Evolutionary conservation across 2,888 invertebrate species (phyloP), one percentile per base, ranked within the genome.

Genomic region (Papilio elwesi): DNA sequence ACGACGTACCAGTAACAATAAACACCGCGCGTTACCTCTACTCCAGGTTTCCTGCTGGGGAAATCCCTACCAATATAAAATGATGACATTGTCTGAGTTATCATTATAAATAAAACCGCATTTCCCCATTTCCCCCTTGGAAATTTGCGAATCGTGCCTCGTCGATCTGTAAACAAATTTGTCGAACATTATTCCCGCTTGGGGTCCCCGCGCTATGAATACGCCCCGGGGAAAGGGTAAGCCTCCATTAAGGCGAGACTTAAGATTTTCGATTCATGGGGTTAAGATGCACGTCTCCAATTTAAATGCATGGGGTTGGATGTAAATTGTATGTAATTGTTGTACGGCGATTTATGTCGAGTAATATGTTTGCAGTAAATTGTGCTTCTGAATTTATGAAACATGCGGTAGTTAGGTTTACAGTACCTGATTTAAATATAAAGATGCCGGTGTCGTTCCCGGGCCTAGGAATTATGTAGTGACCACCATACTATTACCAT

Each of bases 161-260:
- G 83, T 75, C 85, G 89, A 89, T 90, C 90, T 85, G 92, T 92
- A 92, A 93, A 92, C 92, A 93, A 92, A 93, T 92, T 93, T 92
- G 90, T 85, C 63, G 90, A 90, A 90, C 88, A 92, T 92, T 92
- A 92, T 91, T 90, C 87, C 82, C 80, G 84, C 79, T 83, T 83
- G 81, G 81, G 78, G 78, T 71, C 78, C 81, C 82, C 77, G 78
- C 74, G 80, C 84, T 85, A 92, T 91, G 90, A 91, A 91, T 92
- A 88, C 84, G 77, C 80, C 83, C 67, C 79, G 78, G 73, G 77
- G 82, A 87, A 89, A 85, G 92, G 91, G 88, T 88, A 85, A 82
- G 78, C 78, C 78, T 81, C 85, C 88, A 87, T 89, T 86, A 86
- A 82, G 79, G 80, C 68, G 78, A 74, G 77, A 73, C 82, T 86